Base-by-base conservation (phyloP, 2,113 vertebrate species). In the Pelobates fuscus region DNA sequence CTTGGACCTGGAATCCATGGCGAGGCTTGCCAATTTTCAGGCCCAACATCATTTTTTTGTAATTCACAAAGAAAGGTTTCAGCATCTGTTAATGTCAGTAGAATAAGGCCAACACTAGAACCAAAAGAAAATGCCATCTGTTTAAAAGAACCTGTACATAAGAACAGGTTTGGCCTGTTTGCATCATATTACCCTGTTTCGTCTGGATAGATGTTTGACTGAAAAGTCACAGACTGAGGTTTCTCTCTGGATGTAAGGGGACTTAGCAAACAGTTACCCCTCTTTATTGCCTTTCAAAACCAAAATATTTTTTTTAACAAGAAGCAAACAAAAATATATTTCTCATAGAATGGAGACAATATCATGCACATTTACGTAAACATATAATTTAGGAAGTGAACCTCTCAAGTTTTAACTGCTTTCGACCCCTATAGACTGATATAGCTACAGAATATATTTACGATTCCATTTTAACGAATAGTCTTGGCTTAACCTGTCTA, bases 31-130 rank as follows among this genome's bases (percentile, higher is more conserved):
- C 43, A 41, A 62, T 18, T 21, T 24, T 21, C 2, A 18, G 15
- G 24, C 27, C 17, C 5, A 17, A 17, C 18, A 14, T 17, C n/a
- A 21, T 46, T 55, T 49, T 71, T 62, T 71, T 62, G 57, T 71
- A 41, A 62, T 63, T 63, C n/a, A 37, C 29, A 43, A 61, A 10
- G 4, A 76, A 60, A 61, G 64, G 24, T 52, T 67, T 32, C 26
- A 25, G 54, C 64, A 68, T 76, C 73, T 76, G 73, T 52, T 76
- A 52, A 54, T 67, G 73, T 61, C 54, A 44, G 54, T 30, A 58
- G 60, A 52, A 64, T 57, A 49, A 24, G 21, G 37, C 57, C 60
- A 60, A 67, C 64, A 76, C 59, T 46, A 44, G 29, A 15, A 44
- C 23, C 69, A 61, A 60, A 46, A 25, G 29, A 59, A 30, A 25